Evolutionary conservation across 2,888 invertebrate genomes (phyloP), one percentile per base, ranked within the genome.

Genomic region (Nymphalis urticae): DNA sequence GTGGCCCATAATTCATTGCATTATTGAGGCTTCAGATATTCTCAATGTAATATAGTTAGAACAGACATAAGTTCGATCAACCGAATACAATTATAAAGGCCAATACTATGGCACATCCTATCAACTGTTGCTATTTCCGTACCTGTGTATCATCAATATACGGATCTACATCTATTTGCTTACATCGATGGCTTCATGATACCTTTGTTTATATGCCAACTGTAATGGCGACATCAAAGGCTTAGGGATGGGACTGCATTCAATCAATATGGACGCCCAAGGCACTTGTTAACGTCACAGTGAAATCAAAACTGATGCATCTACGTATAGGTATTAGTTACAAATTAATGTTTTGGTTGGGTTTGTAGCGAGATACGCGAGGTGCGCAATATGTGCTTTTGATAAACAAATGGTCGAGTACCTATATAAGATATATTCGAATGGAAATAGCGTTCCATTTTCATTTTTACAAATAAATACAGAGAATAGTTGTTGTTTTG

Each of bases 221-320:
- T 21, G 27, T 56, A 27, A 32, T 32, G n/a, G 54, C 48, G 42
- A 62, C 62, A 66, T 66, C 66, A 66, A 66, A 66, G 66, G 61
- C 36, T 56, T 53, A 36, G 36, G 36, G 21, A 48, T 66, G 66
- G 62, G 48, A 66, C 62, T 51, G 54, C 13, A 10, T 62, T 62
- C 54, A 48, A 62, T 62, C 66, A 66, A 66, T 66, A 66, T 66
- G 48, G 48, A 47, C 54, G 54, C 66, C 62, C 48, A 66, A 62
- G 66, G 66, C 66, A 66, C 61, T 66, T 62, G 61, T 62, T 61
- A 61, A 62, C 36, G 36, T 62, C 54, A 47, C 60, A 53, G 13
- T 60, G 48, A 54, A 62, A 62, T 61, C 61, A 48, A 54, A 61
- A 66, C 62, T 47, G 51, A 47, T 61, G 42, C 27, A 48, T 61